phyloP scores from a whole-genome alignment of 2,797 vertebrate genomes.

The Micromesistius poutassou region DNA sequence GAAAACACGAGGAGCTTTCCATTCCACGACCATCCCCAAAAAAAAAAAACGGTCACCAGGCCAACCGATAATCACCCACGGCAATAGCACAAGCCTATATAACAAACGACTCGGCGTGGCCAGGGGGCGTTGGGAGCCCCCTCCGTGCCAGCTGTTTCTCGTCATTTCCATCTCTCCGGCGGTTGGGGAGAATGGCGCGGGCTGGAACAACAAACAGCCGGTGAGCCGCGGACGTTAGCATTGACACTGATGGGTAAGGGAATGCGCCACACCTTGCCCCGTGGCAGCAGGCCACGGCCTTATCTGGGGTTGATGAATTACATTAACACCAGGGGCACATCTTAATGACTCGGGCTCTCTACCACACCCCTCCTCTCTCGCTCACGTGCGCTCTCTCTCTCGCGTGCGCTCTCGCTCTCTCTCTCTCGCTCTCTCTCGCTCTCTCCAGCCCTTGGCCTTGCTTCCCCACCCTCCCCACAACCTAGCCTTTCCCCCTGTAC shows the following conservation, averaged over 20 bases:
- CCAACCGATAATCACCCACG: too few relatives aligned
- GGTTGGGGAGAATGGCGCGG: constrained; percentile 22
- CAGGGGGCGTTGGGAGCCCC: neutral
- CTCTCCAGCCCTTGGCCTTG: constrained; percentile 17
- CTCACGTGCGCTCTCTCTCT: neutral
- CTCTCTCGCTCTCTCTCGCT: constrained; percentile 55
- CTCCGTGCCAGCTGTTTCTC: constrained; percentile 12
- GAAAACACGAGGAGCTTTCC: too few relatives aligned
- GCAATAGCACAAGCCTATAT: too few relatives aligned
- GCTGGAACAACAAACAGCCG: constrained; percentile 41
- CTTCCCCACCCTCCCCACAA: neutral
- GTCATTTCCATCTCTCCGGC: constrained; percentile 22
- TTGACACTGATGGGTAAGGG: constrained; percentile 60
- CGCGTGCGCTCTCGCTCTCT: constrained; percentile 61
- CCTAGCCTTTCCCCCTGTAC: neutral
- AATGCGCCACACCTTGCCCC: constrained; percentile 64
- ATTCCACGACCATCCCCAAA: too few relatives aligned
- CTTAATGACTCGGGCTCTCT: constrained; percentile 72
- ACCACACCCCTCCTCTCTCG: constrained; percentile 60
- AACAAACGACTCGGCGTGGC: constrained; percentile 5
- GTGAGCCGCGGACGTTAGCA: constrained; percentile 32
- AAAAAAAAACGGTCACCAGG: too few relatives aligned
- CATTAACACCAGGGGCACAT: constrained; percentile 69
- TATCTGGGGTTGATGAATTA: constrained; percentile 68
- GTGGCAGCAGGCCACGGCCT: constrained; percentile 54